Conservation (phyloP, 2,888 invertebrate genomes). For the Camptogramma bilineatum region DNA sequence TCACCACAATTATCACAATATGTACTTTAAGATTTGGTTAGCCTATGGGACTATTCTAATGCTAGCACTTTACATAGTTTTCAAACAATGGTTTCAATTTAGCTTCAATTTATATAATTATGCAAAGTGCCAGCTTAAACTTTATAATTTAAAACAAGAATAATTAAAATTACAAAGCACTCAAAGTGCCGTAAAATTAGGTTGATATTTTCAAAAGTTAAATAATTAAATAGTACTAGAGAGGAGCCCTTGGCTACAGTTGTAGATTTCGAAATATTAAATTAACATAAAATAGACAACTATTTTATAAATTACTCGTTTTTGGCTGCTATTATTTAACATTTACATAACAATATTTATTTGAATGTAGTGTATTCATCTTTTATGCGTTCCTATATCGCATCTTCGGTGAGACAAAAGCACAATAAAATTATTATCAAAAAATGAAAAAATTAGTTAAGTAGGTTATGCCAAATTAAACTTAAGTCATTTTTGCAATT, state of each 20-base stretch:
- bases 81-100: neutral
- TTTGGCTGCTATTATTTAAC: neutral
- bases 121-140: constrained; percentile 13
- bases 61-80: constrained; percentile 8
- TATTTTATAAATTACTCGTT: neutral
- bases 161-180: constrained; percentile 17
- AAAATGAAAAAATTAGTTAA: no score
- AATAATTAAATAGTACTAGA: constrained; percentile 11
- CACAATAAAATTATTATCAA: no score
- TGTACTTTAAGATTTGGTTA: constrained; percentile 34
- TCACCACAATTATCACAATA: constrained; percentile 66
- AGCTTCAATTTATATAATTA: neutral
- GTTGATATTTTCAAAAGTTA: constrained; percentile 1
- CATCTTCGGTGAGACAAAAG: neutral
- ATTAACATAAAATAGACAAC: neutral
- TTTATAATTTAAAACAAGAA: constrained; percentile 2
- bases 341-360: no score
- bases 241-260: constrained; percentile 13
- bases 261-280: neutral
- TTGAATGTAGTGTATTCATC: no score
- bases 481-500: no score
- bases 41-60: constrained; percentile 32
- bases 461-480: no score
- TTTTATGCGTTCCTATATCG: neutral
- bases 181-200: constrained; percentile 23